Evolutionary conservation across 2,113 vertebrate species (phyloP).

Genomic region (Daubentonia madagascariensis): DNA sequence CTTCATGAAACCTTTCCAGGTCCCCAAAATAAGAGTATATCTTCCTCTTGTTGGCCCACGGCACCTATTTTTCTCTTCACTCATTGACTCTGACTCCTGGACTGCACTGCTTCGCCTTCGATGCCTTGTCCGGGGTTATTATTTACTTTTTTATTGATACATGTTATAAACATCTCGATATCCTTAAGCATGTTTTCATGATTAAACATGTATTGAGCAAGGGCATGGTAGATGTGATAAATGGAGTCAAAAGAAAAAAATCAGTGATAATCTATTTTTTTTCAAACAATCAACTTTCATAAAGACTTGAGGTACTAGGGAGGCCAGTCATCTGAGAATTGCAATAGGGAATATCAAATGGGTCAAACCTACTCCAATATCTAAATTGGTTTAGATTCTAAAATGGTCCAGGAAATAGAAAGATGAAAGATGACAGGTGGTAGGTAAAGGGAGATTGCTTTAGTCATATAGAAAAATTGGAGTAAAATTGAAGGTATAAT

Average conservation of each 20-base stretch:
- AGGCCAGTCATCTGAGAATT: not conserved
- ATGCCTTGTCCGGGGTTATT: not conserved
- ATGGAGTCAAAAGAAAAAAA: not conserved
- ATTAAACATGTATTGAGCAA: not conserved
- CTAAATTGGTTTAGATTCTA: not conserved
- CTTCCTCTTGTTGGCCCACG: not conserved
- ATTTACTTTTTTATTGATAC: not conserved
- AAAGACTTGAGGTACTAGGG: not conserved
- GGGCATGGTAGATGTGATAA: not conserved
- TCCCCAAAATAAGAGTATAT: not conserved
- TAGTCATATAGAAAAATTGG: not conserved
- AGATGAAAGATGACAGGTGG: not conserved
- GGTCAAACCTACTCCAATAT: not conserved
- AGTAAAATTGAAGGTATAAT: not conserved
- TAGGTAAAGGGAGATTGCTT: not conserved
- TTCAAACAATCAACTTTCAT: not conserved
- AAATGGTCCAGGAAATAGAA: not conserved
- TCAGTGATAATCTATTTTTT: not conserved
- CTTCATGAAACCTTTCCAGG: not conserved
- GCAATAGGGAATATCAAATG: not conserved
- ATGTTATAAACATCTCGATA: not conserved
- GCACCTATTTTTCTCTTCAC: not conserved
- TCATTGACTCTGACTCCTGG: rapidly evolving
- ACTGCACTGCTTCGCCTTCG: not conserved
- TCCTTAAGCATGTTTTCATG: not conserved